Evolutionary conservation across 2,113 vertebrate species (phyloP), one percentile per base, ranked within the genome.

Genomic region (Herpetotheres cachinnans): DNA sequence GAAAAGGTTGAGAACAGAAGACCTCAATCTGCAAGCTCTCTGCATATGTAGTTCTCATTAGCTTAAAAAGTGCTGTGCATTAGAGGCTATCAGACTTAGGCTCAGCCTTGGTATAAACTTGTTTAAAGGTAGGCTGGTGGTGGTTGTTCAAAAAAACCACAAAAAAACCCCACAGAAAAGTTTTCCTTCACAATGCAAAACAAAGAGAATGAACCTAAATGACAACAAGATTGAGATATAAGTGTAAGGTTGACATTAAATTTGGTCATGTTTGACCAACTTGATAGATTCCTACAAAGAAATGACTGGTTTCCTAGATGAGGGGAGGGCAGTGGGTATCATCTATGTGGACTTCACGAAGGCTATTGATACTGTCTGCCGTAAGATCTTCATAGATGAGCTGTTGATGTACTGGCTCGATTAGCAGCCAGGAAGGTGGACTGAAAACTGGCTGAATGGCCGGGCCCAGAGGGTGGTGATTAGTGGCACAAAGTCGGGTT

Each of bases 301-400:
- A 84, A 84, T 24, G 9, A 32, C 42, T 44, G 47, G 36, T 18
- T 29, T 56, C 11, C 13, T 15, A 73, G 42, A 10, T 42, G 25
- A 73, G 16, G 26, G 44, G 7, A 72, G 14, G 36, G 52, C 59
- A 59, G 52, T 27, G 29, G 38, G 11, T 59, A 63, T 20, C 62
- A 15, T 44, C 59, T 73, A 20, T 12, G 9, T 54, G 11, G 59
- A 58, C 44, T 36, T 81, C 29, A 49, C 19, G 18, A n/a, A 47
- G 30, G n/a, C 32, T 52, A 46, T 40, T 78, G 65, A 25, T 56
- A 44, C 36, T 20, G 61, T 46, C 36, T 76, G 25, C 25, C 12
- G 2, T 47, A 42, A 13, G 21, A 42, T 38, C n/a, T 21, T 59
- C 22, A 30, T 7, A 44, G 34, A 49, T 0, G 0, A 92, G 44